Conservation (phyloP, 2,797 vertebrate genomes). For the Hemitrygon akajei region DNA sequence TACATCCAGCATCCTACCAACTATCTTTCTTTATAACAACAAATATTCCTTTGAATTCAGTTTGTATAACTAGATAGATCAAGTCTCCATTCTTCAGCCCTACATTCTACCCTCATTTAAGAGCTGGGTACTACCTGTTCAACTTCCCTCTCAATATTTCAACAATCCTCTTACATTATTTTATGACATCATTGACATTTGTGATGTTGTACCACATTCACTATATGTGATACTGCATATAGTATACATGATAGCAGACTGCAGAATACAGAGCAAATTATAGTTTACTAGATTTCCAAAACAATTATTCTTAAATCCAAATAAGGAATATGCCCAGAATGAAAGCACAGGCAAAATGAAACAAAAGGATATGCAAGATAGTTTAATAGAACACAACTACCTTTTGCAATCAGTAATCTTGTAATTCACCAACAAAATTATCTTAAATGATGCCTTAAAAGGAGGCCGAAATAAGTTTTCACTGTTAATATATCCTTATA, state of each 20-base stretch:
- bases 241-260: too few species aligned
- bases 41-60: background rate
- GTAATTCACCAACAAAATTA: background rate
- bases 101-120: background rate
- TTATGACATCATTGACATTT: conserved; percentile 26
- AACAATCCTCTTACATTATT: conserved; percentile 24
- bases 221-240: conserved; percentile 18
- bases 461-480: too few species aligned
- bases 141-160: conserved; percentile 13
- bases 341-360: background rate
- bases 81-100: background rate
- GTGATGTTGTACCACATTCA: background rate
- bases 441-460: background rate
- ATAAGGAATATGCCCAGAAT: background rate
- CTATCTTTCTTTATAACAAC: conserved; percentile 16
- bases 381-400: background rate
- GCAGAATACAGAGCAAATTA: background rate
- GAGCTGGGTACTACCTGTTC: background rate
- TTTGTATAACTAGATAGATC: background rate
- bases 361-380: background rate
- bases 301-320: conserved; percentile 1
- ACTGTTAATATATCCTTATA: background rate
- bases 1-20: background rate
- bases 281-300: background rate
- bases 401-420: background rate